Conservation (phyloP, 2,113 vertebrate species). For the Morone chrysops region DNA sequence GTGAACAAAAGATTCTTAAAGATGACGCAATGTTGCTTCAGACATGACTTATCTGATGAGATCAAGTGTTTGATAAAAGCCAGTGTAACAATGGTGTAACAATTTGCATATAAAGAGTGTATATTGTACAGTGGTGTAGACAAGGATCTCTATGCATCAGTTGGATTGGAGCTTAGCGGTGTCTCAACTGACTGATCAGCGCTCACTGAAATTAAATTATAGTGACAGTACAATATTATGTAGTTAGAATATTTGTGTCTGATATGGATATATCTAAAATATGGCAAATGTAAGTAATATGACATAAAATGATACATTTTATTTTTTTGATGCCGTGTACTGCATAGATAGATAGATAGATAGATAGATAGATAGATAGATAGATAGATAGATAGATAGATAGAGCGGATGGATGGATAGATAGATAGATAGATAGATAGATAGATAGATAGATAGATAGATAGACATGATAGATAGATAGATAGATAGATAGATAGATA, state of each 20-base stretch:
- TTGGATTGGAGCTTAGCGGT: too few species aligned
- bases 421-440: too few species aligned
- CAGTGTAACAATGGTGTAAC: neutral
- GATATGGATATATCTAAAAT: neutral
- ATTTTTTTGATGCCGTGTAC: neutral
- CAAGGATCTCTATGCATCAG: neutral
- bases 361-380: neutral
- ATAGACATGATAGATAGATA: too few species aligned
- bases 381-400: too few species aligned
- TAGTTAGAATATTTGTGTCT: neutral
- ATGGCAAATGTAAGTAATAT: neutral
- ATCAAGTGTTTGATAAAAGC: neutral
- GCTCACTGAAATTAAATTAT: too few species aligned
- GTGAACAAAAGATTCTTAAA: slow-evolving; percentile 11
- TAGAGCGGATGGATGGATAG: too few species aligned
- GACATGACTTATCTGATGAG: neutral
- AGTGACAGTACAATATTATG: neutral
- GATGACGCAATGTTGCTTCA: slow-evolving; percentile 1
- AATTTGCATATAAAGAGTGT: neutral
- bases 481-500: too few species aligned
- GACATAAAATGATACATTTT: neutral
- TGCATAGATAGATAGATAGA: neutral
- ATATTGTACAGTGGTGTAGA: neutral
- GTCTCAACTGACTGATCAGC: neutral
- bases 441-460: too few species aligned